Conservation (phyloP, 92 coral and sea anemone species). For the Actinostola sp. region DNA sequence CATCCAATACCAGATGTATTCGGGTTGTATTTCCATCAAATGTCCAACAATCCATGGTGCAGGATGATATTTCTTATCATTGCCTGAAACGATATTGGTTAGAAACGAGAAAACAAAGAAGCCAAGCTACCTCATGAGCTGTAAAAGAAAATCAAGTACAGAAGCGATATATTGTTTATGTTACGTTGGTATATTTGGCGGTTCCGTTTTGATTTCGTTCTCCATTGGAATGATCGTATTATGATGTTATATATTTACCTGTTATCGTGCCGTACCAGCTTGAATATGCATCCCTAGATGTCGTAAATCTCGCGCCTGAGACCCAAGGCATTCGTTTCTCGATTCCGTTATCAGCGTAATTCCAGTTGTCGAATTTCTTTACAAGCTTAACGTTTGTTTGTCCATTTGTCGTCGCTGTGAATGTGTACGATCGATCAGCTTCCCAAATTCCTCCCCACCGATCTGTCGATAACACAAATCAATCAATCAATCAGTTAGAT, state of each 20-base stretch:
- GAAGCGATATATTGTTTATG: no score
- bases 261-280: slow-evolving; percentile 60
- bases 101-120: no score
- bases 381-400: slow-evolving; percentile 40
- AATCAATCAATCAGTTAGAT: neutral
- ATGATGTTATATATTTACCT: no score
- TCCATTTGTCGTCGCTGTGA: slow-evolving; percentile 49
- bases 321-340: no score
- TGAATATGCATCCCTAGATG: slow-evolving; percentile 41
- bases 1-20: slow-evolving; percentile 88
- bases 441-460: slow-evolving; percentile 85
- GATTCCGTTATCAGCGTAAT: neutral
- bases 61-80: slow-evolving; percentile 60
- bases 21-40: slow-evolving; percentile 59
- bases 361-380: slow-evolving; percentile 16
- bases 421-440: slow-evolving; percentile 63
- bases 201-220: no score
- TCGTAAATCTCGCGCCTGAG: slow-evolving; percentile 59
- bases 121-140: no score
- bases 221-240: no score
- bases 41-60: slow-evolving; percentile 81
- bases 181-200: no score
- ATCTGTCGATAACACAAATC: slow-evolving; percentile 10
- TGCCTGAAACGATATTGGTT: no score
- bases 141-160: no score